phyloP scores from a whole-genome alignment of 2,797 vertebrate species.

The Gadopsis bispinosus region DNA sequence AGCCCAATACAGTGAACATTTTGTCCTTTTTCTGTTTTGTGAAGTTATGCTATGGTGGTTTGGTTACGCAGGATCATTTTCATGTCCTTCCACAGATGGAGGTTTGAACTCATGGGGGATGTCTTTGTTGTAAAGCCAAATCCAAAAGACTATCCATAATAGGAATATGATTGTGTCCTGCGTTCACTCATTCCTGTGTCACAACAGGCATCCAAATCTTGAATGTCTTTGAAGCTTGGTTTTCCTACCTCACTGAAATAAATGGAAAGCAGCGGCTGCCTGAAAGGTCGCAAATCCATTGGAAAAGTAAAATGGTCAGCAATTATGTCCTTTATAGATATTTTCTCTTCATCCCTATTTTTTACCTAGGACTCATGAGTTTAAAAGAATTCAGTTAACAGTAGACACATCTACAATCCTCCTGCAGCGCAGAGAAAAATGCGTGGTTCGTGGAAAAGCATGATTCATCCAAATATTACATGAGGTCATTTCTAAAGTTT shows the following conservation, averaged over 20 bases:
- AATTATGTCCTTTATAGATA: not conserved
- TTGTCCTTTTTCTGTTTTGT: not conserved
- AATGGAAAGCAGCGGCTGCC: not conserved
- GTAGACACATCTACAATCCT: not conserved
- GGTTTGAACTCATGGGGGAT: not conserved
- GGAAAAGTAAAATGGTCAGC: not conserved
- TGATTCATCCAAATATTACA: not conserved
- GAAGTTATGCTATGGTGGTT: not conserved
- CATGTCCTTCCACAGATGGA: not conserved
- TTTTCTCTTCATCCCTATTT: not conserved
- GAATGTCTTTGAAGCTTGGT: not conserved
- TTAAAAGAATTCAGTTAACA: not conserved
- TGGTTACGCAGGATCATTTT: not conserved
- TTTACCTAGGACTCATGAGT: not conserved
- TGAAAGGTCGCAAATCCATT: not conserved
- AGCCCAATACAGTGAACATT: not conserved
- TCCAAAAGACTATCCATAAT: not conserved
- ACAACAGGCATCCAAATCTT: not conserved
- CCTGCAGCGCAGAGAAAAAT: not conserved
- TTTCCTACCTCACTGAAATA: not conserved
- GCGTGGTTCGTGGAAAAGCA: not conserved
- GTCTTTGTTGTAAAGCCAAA: not conserved
- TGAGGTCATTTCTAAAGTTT: not conserved
- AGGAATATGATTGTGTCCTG: not conserved
- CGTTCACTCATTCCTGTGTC: not conserved